Conservation (phyloP, 2,113 vertebrate genomes). For the Rhipidura dahli region DNA sequence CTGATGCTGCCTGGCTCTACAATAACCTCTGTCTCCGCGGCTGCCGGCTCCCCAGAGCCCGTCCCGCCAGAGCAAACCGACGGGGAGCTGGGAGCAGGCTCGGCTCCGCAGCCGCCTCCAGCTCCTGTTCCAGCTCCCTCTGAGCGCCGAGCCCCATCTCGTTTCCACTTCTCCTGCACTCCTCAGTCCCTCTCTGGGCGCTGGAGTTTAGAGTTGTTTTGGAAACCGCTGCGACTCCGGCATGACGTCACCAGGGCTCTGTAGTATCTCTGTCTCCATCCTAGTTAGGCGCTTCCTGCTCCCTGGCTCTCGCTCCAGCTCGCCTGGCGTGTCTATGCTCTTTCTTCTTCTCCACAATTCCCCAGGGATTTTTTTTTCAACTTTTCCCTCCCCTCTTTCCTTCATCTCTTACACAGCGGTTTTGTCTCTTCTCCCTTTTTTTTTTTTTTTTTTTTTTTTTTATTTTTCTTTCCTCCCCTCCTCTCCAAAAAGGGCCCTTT, state of each 20-base stretch:
- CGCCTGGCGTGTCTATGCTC: background rate
- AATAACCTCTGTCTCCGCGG: background rate
- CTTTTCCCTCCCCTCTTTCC: background rate
- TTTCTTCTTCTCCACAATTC: slow-evolving; percentile 48
- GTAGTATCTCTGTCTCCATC: slow-evolving; percentile 72
- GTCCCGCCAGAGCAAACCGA: background rate
- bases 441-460: background rate
- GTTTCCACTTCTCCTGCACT: background rate
- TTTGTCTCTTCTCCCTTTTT: background rate
- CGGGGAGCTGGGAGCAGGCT: slow-evolving; percentile 15
- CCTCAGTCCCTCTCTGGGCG: background rate
- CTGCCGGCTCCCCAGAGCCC: background rate
- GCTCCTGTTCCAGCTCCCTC: slow-evolving; percentile 28
- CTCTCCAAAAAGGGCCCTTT: background rate
- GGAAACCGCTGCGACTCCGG: slow-evolving; percentile 44
- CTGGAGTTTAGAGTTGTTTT: slow-evolving; percentile 57
- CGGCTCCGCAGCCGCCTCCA: background rate
- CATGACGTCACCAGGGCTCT: slow-evolving; percentile 63
- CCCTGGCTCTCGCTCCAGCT: slow-evolving; percentile 53
- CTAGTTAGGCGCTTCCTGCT: slow-evolving; percentile 70
- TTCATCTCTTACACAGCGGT: background rate
- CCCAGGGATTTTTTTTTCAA: background rate
- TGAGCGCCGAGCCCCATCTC: background rate
- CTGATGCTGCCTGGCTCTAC: slow-evolving; percentile 12
- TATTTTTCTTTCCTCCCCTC: background rate